A percentile compares a stretch with the other conserved stretches of the same genome.
These are phyloP conservation scores for Daubentonia madagascariensis DNA, from an alignment of 2,113 vertebrate species.

Conservation along the genomic window DNA sequence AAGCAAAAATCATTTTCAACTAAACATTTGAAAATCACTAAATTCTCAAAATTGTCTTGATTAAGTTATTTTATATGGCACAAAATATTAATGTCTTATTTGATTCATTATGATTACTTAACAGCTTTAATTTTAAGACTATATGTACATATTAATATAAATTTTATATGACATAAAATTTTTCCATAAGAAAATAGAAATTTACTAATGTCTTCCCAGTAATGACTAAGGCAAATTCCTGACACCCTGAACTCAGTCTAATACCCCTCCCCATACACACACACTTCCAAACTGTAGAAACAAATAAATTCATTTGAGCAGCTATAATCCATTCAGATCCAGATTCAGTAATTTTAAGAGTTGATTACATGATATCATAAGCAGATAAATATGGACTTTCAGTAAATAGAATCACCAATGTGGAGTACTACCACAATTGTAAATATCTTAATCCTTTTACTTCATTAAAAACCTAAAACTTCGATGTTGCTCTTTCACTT, in stretches of 20 bases:
- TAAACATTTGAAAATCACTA: neutral
- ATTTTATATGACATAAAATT: neutral
- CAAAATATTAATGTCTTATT: neutral
- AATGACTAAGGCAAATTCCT: neutral
- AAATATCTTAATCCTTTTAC: neutral
- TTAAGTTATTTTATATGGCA: neutral
- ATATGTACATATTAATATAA: neutral
- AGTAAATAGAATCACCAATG: neutral
- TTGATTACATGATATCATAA: neutral
- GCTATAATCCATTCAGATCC: neutral
- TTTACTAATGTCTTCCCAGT: neutral
- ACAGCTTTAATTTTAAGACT: neutral
- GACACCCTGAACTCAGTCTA: neutral
- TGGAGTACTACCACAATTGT: neutral
- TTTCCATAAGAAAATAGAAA: neutral
- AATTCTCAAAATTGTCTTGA: neutral
- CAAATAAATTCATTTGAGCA: neutral
- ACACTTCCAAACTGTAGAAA: neutral
- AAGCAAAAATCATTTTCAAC: neutral
- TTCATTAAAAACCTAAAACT: neutral
- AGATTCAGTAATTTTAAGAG: neutral
- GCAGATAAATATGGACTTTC: neutral
- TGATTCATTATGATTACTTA: neutral
- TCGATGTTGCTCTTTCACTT: neutral
- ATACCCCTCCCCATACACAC: accelerated